These are phyloP conservation scores for Drosophila leonis DNA, from an alignment of 2,888 invertebrate genomes.

Conservation along the genomic window DNA sequence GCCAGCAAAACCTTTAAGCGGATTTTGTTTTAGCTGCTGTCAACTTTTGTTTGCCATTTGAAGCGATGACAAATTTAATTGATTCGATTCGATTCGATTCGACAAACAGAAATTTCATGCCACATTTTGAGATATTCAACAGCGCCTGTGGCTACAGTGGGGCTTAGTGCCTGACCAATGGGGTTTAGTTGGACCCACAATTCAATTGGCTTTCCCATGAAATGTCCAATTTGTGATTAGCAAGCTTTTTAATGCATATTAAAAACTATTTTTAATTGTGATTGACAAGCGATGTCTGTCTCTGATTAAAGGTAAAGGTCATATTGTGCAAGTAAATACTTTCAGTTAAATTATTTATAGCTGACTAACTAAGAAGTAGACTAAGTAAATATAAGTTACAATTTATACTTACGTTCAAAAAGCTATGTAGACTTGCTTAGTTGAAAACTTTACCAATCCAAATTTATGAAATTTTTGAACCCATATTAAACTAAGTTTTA, in stretches of 20 bases:
- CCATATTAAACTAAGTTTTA: too few relatives aligned
- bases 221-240: slow-evolving; percentile 13
- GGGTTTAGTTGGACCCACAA: slow-evolving; percentile 28
- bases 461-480: too few relatives aligned
- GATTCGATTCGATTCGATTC: slow-evolving; percentile 55
- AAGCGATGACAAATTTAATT: slow-evolving; percentile 68
- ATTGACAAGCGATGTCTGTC: background rate
- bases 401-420: too few relatives aligned
- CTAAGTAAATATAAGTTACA: background rate
- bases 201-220: slow-evolving; percentile 1
- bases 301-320: background rate
- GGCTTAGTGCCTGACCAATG: slow-evolving; percentile 20
- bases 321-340: background rate
- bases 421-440: too few relatives aligned
- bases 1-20: slow-evolving; percentile 63
- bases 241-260: slow-evolving; percentile 11
- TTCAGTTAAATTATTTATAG: background rate
- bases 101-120: slow-evolving; percentile 51
- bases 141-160: slow-evolving; percentile 21
- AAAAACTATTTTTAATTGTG: slow-evolving; percentile 12
- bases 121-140: slow-evolving; percentile 22
- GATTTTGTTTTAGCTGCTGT: slow-evolving; percentile 68
- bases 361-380: background rate
- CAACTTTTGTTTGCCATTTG: slow-evolving; percentile 70
- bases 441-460: too few relatives aligned